These are phyloP conservation scores for Microtus oregoni DNA, from an alignment of 2,113 vertebrate genomes.

Conservation along the genomic window DNA sequence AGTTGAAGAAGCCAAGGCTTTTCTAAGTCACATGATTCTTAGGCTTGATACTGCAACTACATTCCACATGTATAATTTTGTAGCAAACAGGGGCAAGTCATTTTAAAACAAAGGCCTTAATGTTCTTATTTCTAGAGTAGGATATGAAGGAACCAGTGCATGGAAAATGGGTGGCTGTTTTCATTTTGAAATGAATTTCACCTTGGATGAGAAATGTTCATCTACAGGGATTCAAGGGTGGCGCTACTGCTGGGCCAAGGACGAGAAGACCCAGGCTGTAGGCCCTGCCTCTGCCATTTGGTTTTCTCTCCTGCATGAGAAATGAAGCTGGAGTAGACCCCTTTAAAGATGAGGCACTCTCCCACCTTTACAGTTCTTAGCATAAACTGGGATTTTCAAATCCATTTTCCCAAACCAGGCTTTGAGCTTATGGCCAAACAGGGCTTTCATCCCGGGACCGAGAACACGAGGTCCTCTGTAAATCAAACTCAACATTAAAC, in stretches of 20 bases:
- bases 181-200: conserved; percentile 17
- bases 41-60: neutral
- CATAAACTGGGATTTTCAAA: neutral
- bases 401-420: neutral
- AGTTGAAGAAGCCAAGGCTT: conserved; percentile 3
- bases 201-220: neutral
- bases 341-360: neutral
- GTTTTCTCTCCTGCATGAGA: neutral
- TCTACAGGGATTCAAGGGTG: neutral
- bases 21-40: neutral
- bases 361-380: neutral
- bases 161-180: neutral
- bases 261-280: neutral
- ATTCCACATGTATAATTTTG: neutral
- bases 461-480: conserved; percentile 9
- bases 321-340: neutral
- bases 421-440: neutral
- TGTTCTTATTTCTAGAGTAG: neutral
- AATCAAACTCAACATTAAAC: conserved; percentile 65
- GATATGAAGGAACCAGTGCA: neutral
- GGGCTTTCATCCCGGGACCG: neutral
- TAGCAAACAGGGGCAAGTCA: conserved; percentile 1
- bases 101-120: conserved; percentile 42
- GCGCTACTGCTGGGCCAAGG: neutral
- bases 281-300: neutral